Evolutionary conservation across 2,888 invertebrate genomes (phyloP), one percentile per base, ranked within the genome.

Genomic region (Callyntrura guangdongensis): DNA sequence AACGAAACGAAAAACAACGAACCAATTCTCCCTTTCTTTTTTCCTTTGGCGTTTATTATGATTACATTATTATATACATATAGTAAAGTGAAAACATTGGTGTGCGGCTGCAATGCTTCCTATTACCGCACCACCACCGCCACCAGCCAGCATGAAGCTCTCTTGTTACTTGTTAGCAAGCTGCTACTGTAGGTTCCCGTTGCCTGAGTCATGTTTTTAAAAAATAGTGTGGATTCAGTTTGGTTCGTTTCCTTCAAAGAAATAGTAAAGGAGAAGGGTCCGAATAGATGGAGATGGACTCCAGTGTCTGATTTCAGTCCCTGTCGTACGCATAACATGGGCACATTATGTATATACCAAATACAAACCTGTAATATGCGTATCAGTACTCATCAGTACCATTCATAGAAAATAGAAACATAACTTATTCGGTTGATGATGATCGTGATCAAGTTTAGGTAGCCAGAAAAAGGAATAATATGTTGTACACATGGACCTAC

Each of bases 1-100:
- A 90, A 90, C 90, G 81, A 85, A 86, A 86, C 89, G 53, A 84
- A 53, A 90, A 90, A 90, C 85, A 90, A 89, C 89, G 84, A 77
- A 64, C 83, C 74, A 82, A 83, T 89, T 89, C 88, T 89, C 88
- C 45, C 45, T n/a, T 77, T 77, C 53, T 47, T 74, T 77, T 61
- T 61, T 61, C 45, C 59, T 59, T n/a, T 87, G 56, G 87, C 81
- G 79, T 87, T 87, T 87, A 87, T 86, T 86, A 86, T 86, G 64
- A 82, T 82, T 82, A 82, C 59, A 59, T 61, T 82, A 77, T 47
- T 6, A 47, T 74, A 22, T 47, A 74, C 47, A 22, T 47, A 74
- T 17, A 72, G 14, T 74, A 67, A 45, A 87, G 81, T 56, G 22
- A 81, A 74, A 87, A 82, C 86, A 53, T 82, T 82, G 20, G 61